phyloP scores from a whole-genome alignment of 2,888 invertebrate genomes.

The Elmis aenea region DNA sequence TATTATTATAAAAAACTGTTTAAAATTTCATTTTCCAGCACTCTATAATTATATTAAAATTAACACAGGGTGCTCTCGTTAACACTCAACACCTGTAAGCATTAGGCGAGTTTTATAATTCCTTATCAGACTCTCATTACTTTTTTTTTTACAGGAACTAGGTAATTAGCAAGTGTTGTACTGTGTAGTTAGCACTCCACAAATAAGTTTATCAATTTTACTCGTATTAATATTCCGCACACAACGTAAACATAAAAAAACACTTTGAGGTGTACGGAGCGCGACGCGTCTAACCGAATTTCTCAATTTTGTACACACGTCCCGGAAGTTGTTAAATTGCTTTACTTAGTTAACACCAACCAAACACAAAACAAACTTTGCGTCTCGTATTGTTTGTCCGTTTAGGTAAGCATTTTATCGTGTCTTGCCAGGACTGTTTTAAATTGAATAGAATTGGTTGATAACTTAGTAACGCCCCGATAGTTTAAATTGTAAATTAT shows the following conservation, averaged over 20 bases:
- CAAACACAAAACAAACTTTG: constrained; percentile 1
- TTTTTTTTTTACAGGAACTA: not conserved
- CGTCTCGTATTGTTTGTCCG: constrained; percentile 9
- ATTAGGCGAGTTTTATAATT: not conserved
- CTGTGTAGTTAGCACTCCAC: not conserved
- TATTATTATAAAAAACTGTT: no score
- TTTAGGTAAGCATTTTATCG: constrained; percentile 11
- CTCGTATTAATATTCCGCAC: constrained; percentile 3
- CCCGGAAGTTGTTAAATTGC: constrained; percentile 7
- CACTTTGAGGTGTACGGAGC: constrained; percentile 1
- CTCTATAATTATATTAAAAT: no score
- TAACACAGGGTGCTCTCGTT: no score
- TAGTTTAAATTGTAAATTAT: constrained; percentile 14
- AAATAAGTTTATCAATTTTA: not conserved
- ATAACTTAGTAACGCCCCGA: constrained; percentile 12
- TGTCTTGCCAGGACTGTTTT: constrained; percentile 16
- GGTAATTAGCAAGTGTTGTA: not conserved
- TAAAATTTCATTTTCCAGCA: no score
- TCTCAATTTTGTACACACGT: constrained; percentile 5
- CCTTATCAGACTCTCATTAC: not conserved
- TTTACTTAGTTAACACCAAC: not conserved
- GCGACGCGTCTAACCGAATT: constrained; percentile 1
- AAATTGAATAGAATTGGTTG: constrained; percentile 17
- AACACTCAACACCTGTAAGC: not conserved
- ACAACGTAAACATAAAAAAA: constrained; percentile 9